Conservation (phyloP, 1,140 invertebrate genomes). For the Brachionus koreanus region DNA sequence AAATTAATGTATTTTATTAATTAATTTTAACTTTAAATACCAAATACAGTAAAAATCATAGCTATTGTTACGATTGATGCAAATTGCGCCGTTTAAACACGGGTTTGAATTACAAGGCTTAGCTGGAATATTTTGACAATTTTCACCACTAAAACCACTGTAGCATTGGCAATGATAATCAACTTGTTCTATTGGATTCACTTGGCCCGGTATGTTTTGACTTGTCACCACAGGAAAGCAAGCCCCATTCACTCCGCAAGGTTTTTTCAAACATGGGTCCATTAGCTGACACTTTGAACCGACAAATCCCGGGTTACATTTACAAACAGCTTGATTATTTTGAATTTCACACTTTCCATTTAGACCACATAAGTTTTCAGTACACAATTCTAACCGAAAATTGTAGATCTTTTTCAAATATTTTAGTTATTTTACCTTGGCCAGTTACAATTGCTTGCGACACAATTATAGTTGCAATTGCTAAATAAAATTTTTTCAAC, state of each 20-base stretch:
- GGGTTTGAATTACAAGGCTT: constrained; percentile 38
- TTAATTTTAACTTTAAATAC: not conserved
- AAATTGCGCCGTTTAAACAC: constrained; percentile 29
- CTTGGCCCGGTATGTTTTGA: constrained; percentile 18
- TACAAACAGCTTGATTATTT: constrained; percentile 4
- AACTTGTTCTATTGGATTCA: constrained; percentile 29
- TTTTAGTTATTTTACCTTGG: not conserved
- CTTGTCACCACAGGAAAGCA: constrained; percentile 24
- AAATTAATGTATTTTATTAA: not conserved
- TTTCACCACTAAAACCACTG: constrained; percentile 34
- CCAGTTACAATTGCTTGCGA: not conserved
- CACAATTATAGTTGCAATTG: not conserved
- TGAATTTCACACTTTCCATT: constrained; percentile 33
- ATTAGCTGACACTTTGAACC: constrained; percentile 25
- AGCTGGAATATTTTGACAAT: constrained; percentile 24
- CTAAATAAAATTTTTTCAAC: not conserved
- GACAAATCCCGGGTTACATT: constrained; percentile 21
- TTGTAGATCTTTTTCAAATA: not conserved
- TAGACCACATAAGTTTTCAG: not conserved
- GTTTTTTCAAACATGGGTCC: constrained; percentile 14
- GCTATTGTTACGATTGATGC: constrained; percentile 38
- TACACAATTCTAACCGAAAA: not conserved
- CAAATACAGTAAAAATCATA: constrained; percentile 28
- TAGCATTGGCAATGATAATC: constrained; percentile 43
- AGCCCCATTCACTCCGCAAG: constrained; percentile 26